These are phyloP conservation scores for Heliconius nattereri DNA, from an alignment of 1,140 invertebrate species.

Conservation along the genomic window DNA sequence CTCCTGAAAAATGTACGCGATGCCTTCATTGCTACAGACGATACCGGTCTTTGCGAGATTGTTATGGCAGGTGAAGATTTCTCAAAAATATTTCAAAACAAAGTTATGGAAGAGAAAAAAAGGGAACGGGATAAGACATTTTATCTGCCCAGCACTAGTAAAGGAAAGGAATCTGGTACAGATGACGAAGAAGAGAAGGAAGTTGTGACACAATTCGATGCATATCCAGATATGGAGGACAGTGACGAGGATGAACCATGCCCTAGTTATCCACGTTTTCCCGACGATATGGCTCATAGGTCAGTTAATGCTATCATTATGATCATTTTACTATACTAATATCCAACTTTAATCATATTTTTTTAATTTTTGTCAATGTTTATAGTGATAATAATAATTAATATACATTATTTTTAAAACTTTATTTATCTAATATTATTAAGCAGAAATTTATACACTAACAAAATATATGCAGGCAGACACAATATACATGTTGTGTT, in stretches of 20 bases:
- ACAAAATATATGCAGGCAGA: no score
- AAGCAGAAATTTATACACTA: no score
- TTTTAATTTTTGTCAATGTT: no score
- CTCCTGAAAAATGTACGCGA: constrained; percentile 95
- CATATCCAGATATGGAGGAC: constrained; percentile 89
- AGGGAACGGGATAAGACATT: constrained; percentile 54
- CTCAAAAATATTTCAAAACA: constrained; percentile 84
- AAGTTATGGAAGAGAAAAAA: constrained; percentile 67
- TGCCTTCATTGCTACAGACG: constrained; percentile 97
- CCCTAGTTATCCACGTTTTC: constrained; percentile 37
- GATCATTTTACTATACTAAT: no score
- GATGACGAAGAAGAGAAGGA: constrained; percentile 83
- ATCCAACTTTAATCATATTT: no score
- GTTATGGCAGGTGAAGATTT: constrained; percentile 90
- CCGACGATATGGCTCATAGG: constrained; percentile 38
- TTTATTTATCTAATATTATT: no score
- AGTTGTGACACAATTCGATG: constrained; percentile 83
- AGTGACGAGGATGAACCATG: constrained; percentile 86
- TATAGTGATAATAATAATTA: no score
- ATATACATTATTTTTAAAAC: no score
- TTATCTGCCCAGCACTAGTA: constrained; percentile 78
- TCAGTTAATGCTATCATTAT: constrained; percentile 1
- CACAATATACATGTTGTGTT: no score
- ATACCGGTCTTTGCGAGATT: constrained; percentile 91
- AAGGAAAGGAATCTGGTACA: constrained; percentile 81